Base-by-base conservation (phyloP, 2,888 invertebrate species). In the Litoditis marina region DNA sequence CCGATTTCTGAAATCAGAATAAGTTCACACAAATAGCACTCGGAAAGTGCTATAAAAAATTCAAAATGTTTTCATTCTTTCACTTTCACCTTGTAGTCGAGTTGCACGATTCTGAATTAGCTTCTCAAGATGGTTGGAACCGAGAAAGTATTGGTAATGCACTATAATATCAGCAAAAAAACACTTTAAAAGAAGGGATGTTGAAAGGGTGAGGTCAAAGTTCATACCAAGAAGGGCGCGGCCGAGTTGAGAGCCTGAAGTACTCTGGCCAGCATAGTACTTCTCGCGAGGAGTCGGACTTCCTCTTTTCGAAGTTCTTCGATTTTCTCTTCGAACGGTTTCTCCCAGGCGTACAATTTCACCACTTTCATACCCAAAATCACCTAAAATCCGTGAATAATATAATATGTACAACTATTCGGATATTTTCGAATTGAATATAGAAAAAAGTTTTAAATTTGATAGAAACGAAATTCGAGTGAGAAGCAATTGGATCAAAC, bases 181-280 rank as follows among this genome's bases (percentile, higher is more conserved):
- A 65, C 50, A 19, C 39, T 19, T n/a, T 39, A 36, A 19, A 19
- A 8, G 42, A 6, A 42, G 42, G 42, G n/a, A 42, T 8, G 13
- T 61, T 67, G 55, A 44, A 60, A 44, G n/a, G n/a, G n/a, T n/a
- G n/a, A n/a, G n/a, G n/a, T n/a, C n/a, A 22, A 32, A 22, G n/a
- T 11, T 36, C 13, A 27, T 58, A 68, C 71, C 51, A 71, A 52
- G 36, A 71, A 67, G 2, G 71, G 71, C 39, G 68, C 65, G 8
- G 71, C 60, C 0, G 68, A 53, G 44, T 68, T 71, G 2, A 71
- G 34, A 16, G 66, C 66, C 36, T 68, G 68, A 53, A 71, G 64
- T 42, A 65, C 59, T 34, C 66, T 57, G 25, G 55, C 62, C 36
- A 71, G 52, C 8, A 62, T 30, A 1, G 30, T 34, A 30, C 32